phyloP scores from a whole-genome alignment of 2,113 vertebrate genomes.

The Callorhinus ursinus region DNA sequence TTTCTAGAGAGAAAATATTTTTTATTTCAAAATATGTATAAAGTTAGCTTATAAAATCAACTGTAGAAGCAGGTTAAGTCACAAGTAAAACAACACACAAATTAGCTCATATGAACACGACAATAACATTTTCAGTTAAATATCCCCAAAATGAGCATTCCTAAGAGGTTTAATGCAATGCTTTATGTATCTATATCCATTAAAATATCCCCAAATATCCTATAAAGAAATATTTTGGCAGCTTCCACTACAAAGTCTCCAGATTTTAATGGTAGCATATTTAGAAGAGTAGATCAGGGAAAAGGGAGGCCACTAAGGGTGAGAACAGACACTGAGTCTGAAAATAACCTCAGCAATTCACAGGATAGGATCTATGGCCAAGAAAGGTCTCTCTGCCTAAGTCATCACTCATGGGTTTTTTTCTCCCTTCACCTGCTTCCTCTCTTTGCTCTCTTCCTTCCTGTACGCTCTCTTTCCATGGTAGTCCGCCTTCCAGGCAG shows the following conservation, averaged over 20 bases:
- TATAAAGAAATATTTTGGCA: constrained; percentile 8
- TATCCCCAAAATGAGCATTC: constrained; percentile 15
- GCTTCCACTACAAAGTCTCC: background rate
- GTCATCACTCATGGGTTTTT: background rate
- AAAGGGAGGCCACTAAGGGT: background rate
- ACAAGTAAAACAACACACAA: constrained; percentile 21
- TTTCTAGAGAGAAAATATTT: constrained; percentile 37
- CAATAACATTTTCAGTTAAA: background rate
- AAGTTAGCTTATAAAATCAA: constrained; percentile 53
- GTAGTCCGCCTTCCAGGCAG: constrained; percentile 17
- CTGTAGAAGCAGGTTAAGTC: background rate
- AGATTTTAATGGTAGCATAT: background rate
- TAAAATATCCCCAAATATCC: background rate
- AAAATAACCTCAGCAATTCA: background rate
- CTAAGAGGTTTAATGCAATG: background rate
- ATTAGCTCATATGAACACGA: background rate
- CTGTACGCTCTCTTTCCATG: background rate
- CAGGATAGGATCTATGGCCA: background rate
- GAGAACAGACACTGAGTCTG: background rate
- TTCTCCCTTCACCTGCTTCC: background rate
- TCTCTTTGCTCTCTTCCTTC: constrained; percentile 1
- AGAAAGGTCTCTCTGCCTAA: background rate
- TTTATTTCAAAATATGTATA: constrained; percentile 16
- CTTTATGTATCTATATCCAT: background rate
- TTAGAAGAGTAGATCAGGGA: background rate